Percentiles rank a stretch among this genome's conserved stretches.
Conservation (phyloP, 2,888 invertebrate genomes). For the Nomada fabriciana region DNA sequence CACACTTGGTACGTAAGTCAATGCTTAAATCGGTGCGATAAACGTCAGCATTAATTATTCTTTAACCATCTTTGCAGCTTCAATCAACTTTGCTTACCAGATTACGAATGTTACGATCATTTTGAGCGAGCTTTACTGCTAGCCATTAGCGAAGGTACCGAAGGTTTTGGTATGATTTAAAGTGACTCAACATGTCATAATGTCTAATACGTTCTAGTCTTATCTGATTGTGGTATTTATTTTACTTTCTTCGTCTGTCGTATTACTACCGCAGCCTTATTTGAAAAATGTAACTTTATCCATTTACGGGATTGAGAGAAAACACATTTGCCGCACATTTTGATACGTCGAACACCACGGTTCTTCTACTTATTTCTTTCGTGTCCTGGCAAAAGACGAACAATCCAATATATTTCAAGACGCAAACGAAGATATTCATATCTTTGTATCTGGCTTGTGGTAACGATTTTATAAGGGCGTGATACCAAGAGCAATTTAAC, state of each 20-base stretch:
- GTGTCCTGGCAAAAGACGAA: conserved; percentile 54
- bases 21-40: no score
- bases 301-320: conserved; percentile 5
- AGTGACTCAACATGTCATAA: background rate
- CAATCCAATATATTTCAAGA: conserved; percentile 50
- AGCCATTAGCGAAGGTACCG: conserved; percentile 97
- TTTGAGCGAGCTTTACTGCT: conserved; percentile 95
- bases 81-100: conserved; percentile 97
- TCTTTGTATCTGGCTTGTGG: conserved; percentile 57
- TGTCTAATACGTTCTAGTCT: conserved; percentile 47
- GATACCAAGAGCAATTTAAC: conserved; percentile 62
- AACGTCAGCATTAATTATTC: background rate
- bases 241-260: conserved; percentile 29
- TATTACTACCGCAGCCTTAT: conserved; percentile 13
- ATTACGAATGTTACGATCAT: conserved; percentile 97
- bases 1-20: conserved; percentile 91
- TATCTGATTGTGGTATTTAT: conserved; percentile 38
- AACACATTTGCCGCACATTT: conserved; percentile 53
- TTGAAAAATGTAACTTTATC: conserved; percentile 2
- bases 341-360: conserved; percentile 48
- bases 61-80: conserved; percentile 87
- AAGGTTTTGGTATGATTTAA: conserved; percentile 94
- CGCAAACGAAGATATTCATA: conserved; percentile 41
- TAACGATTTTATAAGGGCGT: conserved; percentile 63
- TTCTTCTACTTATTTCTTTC: conserved; percentile 46